Base-by-base conservation (phyloP, 2,797 vertebrate genomes). In the Fistularia tabacaria region DNA sequence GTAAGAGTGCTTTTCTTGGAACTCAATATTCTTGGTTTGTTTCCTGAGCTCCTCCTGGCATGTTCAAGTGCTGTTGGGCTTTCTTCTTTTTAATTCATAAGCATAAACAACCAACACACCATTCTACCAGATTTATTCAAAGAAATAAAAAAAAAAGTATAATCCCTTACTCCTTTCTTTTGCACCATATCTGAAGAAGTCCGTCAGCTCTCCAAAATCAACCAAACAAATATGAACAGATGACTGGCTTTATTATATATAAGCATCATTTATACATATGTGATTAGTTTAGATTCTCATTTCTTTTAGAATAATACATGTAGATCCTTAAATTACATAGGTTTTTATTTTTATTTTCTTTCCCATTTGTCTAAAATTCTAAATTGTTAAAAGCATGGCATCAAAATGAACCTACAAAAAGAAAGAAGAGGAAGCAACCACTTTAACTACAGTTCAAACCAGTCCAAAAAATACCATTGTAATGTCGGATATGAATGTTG, bases 81-180 rank as follows among this genome's bases (percentile, higher is more conserved):
- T 25, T 3, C 25, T 25, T 25, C 25, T 25, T 25, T 25, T 25
- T 25, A 45, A 45, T 11, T 6, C 51, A 15, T 38, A 66, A 13
- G 41, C 71, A 43, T 74, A 41, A 73, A 41, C 45, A 68, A 59
- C 13, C 41, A 51, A 62, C 48, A 62, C 45, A 65, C 44, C 39
- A 87, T 89, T 25, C 87, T 80, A 86, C 66, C 75, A 85, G 66
- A 81, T 92, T 87, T 91, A 92, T 91, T 91, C 79, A 64, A 87
- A 84, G 83, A 83, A 88, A 83, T 54, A 80, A 76, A 80, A 63
- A 59, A 52, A 46, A 66, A 70, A 74, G 68, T 61, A 36, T 76
- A 54, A 73, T 69, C 66, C 51, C 51, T 83, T 77, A 76, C 56
- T 75, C 68, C 70, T 69, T 56, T 69, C 66, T 59, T 65, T 57